Evolutionary conservation across 2,113 vertebrate genomes (phyloP).

Genomic region (Bambusicola thoracicus): DNA sequence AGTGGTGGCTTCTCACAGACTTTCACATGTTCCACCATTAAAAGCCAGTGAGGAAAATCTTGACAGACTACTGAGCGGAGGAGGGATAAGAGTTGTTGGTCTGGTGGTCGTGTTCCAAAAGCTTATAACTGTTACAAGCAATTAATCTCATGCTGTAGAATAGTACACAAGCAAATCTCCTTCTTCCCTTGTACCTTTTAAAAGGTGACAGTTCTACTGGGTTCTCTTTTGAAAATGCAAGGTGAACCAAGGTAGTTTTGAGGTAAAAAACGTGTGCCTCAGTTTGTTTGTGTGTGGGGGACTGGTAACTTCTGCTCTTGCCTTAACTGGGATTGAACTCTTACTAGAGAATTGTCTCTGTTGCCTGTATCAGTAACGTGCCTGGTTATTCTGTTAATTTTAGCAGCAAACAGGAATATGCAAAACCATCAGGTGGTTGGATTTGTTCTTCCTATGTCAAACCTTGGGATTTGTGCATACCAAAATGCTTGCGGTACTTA

Average conservation of each 20-base stretch:
- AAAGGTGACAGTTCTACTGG: not conserved
- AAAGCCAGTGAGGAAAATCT: not conserved
- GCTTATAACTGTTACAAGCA: not conserved
- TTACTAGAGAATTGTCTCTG: not conserved
- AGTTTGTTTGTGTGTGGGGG: not conserved
- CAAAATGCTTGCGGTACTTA: not conserved
- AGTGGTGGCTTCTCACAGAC: not conserved
- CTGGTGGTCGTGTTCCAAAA: not conserved
- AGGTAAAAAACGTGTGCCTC: not conserved
- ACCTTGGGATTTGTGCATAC: not conserved
- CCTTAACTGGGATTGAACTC: not conserved
- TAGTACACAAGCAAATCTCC: not conserved
- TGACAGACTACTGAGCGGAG: not conserved
- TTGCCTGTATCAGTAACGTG: not conserved
- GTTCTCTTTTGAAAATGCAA: not conserved
- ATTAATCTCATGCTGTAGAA: not conserved
- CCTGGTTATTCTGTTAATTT: not conserved
- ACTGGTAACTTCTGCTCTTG: not conserved
- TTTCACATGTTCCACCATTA: not conserved
- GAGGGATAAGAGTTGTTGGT: not conserved
- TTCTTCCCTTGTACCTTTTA: not conserved
- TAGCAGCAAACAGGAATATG: not conserved
- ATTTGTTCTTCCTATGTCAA: conserved; percentile 25
- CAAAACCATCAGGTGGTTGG: not conserved
- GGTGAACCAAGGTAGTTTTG: not conserved